A percentile compares a stretch with the other conserved stretches of the same genome.
Conservation (phyloP, 2,113 vertebrate genomes). For the Micronycteris hirsuta region DNA sequence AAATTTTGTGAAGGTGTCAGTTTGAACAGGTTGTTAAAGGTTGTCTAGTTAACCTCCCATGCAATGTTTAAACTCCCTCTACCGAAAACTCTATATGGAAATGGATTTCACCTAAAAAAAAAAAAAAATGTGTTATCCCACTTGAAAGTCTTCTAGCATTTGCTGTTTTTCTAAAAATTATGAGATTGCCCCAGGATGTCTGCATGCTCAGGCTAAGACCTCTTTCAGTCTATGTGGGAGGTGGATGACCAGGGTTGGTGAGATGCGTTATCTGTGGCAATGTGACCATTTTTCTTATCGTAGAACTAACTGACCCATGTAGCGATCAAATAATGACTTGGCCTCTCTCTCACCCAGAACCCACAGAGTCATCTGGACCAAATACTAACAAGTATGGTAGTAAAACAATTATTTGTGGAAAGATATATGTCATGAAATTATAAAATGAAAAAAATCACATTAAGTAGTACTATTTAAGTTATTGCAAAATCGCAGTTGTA, state of each 20-base stretch:
- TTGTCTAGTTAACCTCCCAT: neutral
- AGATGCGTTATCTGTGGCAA: neutral
- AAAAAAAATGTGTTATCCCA: neutral
- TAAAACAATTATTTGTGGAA: neutral
- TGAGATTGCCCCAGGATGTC: neutral
- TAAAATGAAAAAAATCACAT: neutral
- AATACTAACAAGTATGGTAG: neutral
- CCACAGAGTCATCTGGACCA: neutral
- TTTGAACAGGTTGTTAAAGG: neutral
- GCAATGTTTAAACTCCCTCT: neutral
- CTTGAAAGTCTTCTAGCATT: neutral
- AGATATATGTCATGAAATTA: neutral
- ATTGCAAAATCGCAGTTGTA: neutral
- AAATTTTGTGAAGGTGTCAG: neutral
- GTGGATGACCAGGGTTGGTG: neutral
- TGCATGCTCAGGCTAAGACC: neutral
- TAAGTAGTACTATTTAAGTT: neutral
- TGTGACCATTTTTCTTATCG: constrained; percentile 23
- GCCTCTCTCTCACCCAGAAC: neutral
- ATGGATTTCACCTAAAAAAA: constrained; percentile 4
- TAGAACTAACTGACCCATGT: constrained; percentile 2
- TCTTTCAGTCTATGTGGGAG: neutral
- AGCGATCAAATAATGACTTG: constrained; percentile 40
- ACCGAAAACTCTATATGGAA: neutral
- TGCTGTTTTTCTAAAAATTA: neutral